A percentile compares a stretch with the other conserved stretches of the same genome.
Conservation (phyloP, 2,888 invertebrate species). For the Drosophila neutralis region DNA sequence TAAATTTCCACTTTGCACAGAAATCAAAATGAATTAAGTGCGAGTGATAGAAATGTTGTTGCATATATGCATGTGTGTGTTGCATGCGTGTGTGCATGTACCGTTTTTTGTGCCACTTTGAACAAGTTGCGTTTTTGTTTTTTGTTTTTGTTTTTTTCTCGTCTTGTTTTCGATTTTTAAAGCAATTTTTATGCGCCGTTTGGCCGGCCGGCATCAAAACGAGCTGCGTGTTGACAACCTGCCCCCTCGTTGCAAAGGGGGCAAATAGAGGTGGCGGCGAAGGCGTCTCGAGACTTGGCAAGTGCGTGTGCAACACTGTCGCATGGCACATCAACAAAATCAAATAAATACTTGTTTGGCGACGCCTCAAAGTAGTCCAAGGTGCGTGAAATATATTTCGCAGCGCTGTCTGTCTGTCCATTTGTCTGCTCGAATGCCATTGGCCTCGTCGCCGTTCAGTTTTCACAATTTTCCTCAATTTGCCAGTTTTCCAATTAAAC, state of each 20-base stretch:
- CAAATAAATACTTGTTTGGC: conserved; percentile 58
- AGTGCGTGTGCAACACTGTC: conserved; percentile 53
- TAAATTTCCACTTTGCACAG: conserved; percentile 82
- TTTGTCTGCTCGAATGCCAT: conserved; percentile 39
- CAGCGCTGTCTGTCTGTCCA: conserved; percentile 39
- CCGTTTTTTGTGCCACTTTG: conserved; percentile 76
- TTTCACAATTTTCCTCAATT: conserved; percentile 57
- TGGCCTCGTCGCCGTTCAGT: conserved; percentile 42
- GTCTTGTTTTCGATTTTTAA: conserved; percentile 75
- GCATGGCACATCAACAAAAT: conserved; percentile 27
- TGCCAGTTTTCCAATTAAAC: conserved; percentile 27
- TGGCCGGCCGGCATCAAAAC: conserved; percentile 70
- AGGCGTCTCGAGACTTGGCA: conserved; percentile 64
- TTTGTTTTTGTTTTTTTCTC: conserved; percentile 15
- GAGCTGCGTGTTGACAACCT: conserved; percentile 68
- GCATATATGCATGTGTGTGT: conserved; percentile 16
- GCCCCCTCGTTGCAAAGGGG: conserved; percentile 5
- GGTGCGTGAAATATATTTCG: conserved; percentile 76
- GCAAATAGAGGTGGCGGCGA: conserved; percentile 18
- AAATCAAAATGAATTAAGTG: conserved; percentile 81
- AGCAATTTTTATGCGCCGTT: conserved; percentile 63
- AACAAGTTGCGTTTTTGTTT: conserved; percentile 55
- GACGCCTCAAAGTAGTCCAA: conserved; percentile 75
- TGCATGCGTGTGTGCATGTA: conserved; percentile 37
- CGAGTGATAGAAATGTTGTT: conserved; percentile 78